Percentiles rank a stretch among this genome's conserved stretches.
phyloP scores from a whole-genome alignment of 2,113 vertebrate species.

The Tauraco erythrolophus region DNA sequence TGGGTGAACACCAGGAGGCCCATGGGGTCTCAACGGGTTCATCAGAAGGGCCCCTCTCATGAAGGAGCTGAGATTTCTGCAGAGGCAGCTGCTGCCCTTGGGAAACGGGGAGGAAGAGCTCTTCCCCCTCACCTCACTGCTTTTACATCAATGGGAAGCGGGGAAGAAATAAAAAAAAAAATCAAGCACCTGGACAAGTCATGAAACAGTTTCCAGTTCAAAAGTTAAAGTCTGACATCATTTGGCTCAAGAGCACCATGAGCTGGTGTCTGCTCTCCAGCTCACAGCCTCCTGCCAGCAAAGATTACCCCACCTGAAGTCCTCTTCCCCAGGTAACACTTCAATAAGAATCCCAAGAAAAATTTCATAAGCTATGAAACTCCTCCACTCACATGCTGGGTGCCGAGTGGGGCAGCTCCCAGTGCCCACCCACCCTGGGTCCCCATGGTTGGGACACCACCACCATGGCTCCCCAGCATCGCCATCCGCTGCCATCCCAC shows the following conservation, averaged over 20 bases:
- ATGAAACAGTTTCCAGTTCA: not conserved
- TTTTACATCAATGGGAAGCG: not conserved
- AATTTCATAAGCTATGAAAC: not conserved
- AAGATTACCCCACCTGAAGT: not conserved
- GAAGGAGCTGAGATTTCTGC: not conserved
- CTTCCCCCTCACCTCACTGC: not conserved
- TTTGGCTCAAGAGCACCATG: not conserved
- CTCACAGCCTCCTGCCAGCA: not conserved
- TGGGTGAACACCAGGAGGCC: not conserved
- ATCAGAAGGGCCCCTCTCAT: not conserved
- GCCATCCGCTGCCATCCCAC: rapidly evolving
- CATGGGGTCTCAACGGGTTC: not conserved
- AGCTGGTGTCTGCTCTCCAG: not conserved
- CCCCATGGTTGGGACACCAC: not conserved
- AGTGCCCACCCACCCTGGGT: no score
- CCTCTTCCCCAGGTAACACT: not conserved
- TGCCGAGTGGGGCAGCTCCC: not conserved
- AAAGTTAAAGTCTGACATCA: not conserved
- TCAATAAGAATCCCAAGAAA: not conserved
- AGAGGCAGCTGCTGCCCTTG: not conserved
- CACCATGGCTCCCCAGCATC: rapidly evolving
- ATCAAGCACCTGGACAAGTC: not conserved
- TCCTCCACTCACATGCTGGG: rapidly evolving
- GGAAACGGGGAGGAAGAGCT: not conserved
- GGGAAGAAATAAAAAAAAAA: not conserved